Conservation (phyloP, 23 tunicate genomes). For the Aplidium turbinatum region DNA sequence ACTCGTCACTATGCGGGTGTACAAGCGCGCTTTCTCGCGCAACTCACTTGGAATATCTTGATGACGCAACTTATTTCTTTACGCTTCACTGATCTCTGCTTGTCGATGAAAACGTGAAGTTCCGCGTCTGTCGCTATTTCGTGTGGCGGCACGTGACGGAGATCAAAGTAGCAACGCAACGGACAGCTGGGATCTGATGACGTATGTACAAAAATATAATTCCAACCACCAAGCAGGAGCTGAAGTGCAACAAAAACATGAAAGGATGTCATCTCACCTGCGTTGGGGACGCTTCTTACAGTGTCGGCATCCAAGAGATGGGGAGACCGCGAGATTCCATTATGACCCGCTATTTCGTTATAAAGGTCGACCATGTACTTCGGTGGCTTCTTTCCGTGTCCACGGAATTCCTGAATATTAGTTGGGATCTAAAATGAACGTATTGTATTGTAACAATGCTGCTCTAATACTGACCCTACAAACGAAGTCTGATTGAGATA, state of each 20-base stretch:
- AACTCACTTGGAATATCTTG: slow-evolving; percentile 41
- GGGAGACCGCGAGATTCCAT: slow-evolving; percentile 67
- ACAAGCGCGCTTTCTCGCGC: too few species aligned
- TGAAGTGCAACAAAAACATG: too few species aligned
- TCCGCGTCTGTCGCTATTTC: slow-evolving; percentile 67
- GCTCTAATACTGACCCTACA: too few species aligned
- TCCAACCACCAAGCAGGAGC: too few species aligned
- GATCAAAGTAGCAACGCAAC: slow-evolving; percentile 46
- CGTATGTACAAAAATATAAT: too few species aligned
- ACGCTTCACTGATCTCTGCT: background rate
- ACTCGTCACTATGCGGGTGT: too few species aligned
- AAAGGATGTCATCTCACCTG: slow-evolving; percentile 60
- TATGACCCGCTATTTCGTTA: slow-evolving; percentile 63
- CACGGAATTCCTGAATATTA: too few species aligned
- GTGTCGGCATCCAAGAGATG: slow-evolving; percentile 69
- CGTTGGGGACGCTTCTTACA: slow-evolving; percentile 81
- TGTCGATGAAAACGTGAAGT: slow-evolving; percentile 57
- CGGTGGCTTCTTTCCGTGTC: slow-evolving; percentile 77
- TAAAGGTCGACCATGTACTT: slow-evolving; percentile 86
- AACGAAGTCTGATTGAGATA: too few species aligned
- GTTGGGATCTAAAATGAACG: too few species aligned
- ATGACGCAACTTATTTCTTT: slow-evolving; percentile 31
- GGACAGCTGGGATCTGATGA: slow-evolving; percentile 51
- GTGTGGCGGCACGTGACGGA: slow-evolving; percentile 24
- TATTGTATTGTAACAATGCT: too few species aligned